Percentiles rank a stretch among this genome's conserved stretches.
These are phyloP conservation scores for Chydorus sphaericus DNA, from an alignment of 2,888 invertebrate genomes.

Conservation along the genomic window DNA sequence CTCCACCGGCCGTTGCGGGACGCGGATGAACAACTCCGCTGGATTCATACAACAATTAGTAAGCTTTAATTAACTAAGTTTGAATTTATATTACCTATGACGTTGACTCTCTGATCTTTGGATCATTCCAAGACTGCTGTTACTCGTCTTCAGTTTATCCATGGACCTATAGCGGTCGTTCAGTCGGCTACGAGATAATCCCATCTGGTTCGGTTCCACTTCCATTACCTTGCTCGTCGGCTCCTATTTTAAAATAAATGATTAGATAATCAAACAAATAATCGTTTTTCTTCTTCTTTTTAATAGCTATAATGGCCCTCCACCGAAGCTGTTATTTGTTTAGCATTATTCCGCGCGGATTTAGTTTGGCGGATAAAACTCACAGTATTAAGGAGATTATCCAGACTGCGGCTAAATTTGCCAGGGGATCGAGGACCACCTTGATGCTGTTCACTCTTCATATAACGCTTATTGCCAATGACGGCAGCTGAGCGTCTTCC, in stretches of 20 bases:
- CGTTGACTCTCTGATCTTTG: slow-evolving; percentile 7
- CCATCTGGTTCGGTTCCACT: slow-evolving; percentile 35
- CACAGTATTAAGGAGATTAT: slow-evolving; percentile 49
- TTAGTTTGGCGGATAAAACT: too few species aligned
- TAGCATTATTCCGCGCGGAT: too few species aligned
- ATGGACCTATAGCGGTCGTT: slow-evolving; percentile 81
- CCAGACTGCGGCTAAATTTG: slow-evolving; percentile 50
- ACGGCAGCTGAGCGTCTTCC: background rate
- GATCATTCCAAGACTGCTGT: slow-evolving; percentile 25
- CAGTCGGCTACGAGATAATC: slow-evolving; percentile 66
- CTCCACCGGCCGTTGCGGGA: background rate
- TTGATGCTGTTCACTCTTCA: slow-evolving; percentile 5
- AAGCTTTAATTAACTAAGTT: background rate
- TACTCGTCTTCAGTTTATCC: slow-evolving; percentile 36
- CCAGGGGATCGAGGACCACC: background rate
- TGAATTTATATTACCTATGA: background rate
- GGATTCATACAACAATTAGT: background rate
- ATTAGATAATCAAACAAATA: background rate
- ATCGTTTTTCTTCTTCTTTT: background rate
- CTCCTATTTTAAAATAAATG: background rate
- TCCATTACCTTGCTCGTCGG: background rate
- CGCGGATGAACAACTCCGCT: background rate
- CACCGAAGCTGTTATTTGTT: too few species aligned
- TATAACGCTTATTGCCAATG: background rate
- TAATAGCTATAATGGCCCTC: background rate